Base-by-base conservation (phyloP, 2,113 vertebrate genomes). In the Eretmochelys imbricata region DNA sequence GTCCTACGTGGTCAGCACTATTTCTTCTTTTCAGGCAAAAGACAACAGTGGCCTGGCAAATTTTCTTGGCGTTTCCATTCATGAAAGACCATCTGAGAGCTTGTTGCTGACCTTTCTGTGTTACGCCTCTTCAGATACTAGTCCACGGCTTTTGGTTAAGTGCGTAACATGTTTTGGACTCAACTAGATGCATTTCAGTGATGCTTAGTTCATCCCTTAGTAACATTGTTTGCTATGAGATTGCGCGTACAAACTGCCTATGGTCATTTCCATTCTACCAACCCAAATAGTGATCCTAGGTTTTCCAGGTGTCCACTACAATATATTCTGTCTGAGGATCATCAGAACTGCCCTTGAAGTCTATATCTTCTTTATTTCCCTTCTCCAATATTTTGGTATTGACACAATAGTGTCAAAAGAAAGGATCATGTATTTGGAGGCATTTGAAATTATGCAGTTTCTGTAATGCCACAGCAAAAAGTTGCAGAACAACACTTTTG, bases 381-480 rank as follows among this genome's bases (percentile, higher is more conserved):
- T 81, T 4, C 49, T 83, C 48, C 4, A 2, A 51, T 54, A 31
- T 42, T 75, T 62, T 46, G 79, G 53, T 12, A 10, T 38, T 88
- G 78, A 69, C 65, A 57, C 50, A 27, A 86, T 83, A 89, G 29
- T 27, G 59, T n/a, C 48, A 50, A 54, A 89, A 89, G 48, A 31
- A 72, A 29, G 54, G 20, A 62, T 27, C 49, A 7, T 31, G 14
- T 82, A 13, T 42, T 62, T 5, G n/a, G 29, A 85, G 53, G 9
- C 46, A 54, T 4, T 1, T 65, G 2, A 29, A 13, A 9, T 27
- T 42, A 25, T 82, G n/a, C 2, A 0, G 11, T 81, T 87, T 59
- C 27, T 59, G 57, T 89, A 50, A 82, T 0, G 0, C 20, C 35
- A 10, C 0, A 1, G 62, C 62, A n/a, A 69, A 69, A 35, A n/a